Percentiles rank a stretch among this genome's conserved stretches.
These are phyloP conservation scores for Manduca sexta DNA, from an alignment of 1,140 invertebrate genomes.

Conservation along the genomic window DNA sequence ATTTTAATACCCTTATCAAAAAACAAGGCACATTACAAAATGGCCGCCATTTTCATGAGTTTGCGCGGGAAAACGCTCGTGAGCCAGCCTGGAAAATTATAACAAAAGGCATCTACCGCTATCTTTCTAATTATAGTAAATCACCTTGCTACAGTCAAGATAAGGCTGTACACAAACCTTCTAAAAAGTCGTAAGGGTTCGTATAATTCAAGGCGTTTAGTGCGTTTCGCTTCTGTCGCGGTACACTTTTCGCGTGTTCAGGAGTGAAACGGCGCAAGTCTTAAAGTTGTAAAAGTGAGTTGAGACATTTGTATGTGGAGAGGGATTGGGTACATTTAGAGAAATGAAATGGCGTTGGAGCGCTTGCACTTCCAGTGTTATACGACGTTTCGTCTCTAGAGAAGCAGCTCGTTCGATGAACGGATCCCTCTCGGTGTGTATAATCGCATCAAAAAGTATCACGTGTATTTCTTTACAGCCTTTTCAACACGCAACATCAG, in stretches of 20 bases:
- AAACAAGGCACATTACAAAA: conserved; percentile 71
- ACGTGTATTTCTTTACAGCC: conserved; percentile 5
- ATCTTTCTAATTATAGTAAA: conserved; percentile 76
- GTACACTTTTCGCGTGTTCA: conserved; percentile 23
- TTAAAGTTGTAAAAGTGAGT: conserved; percentile 19
- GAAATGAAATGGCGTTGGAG: conserved; percentile 23
- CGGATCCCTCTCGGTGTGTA: conserved; percentile 55
- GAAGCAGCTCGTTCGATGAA: conserved; percentile 54
- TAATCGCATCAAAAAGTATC: conserved; percentile 49
- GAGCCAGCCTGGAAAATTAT: conserved; percentile 71
- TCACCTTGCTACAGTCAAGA: conserved; percentile 71
- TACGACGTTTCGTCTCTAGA: conserved; percentile 34
- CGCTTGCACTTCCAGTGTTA: conserved; percentile 15
- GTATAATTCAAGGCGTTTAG: conserved; percentile 30
- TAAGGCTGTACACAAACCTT: conserved; percentile 49
- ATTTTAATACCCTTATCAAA: conserved; percentile 73
- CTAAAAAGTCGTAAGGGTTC: conserved; percentile 45
- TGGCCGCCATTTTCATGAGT: conserved; percentile 65
- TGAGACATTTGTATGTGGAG: conserved; percentile 19
- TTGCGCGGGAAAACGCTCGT: conserved; percentile 62
- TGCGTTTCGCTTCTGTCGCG: conserved; percentile 36
- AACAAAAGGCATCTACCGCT: conserved; percentile 73
- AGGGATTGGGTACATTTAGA: conserved; percentile 17
- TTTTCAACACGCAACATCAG: no score
- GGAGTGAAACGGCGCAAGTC: conserved; percentile 31